Conservation (phyloP, 92 coral and sea anemone genomes). For the Heteractis magnifica region DNA sequence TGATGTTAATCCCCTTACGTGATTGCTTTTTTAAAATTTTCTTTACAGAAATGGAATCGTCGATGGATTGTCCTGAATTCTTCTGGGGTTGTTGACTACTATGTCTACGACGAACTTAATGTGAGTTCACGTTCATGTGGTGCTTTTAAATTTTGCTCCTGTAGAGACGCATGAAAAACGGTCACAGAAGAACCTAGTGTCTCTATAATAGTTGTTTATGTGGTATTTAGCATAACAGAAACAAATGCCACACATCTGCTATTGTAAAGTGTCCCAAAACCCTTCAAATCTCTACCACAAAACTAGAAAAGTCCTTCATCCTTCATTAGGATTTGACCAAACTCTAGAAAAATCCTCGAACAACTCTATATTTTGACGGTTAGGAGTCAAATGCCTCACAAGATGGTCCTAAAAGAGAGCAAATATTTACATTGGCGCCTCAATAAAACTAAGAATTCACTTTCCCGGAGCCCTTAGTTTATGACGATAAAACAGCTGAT, state of each 20-base stretch:
- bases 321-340: neutral
- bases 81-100: slow-evolving; percentile 81
- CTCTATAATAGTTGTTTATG: neutral
- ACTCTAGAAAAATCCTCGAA: neutral
- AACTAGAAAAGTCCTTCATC: neutral
- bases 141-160: neutral
- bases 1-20: neutral
- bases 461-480: neutral
- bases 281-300: neutral
- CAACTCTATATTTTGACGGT: slow-evolving; percentile 13
- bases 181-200: neutral
- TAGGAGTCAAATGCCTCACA: slow-evolving; percentile 28
- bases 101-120: slow-evolving; percentile 56
- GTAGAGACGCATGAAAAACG: neutral
- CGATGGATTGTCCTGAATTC: slow-evolving; percentile 93
- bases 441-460: slow-evolving; percentile 32
- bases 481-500: neutral
- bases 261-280: neutral
- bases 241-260: neutral
- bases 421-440: slow-evolving; percentile 47
- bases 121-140: slow-evolving; percentile 48
- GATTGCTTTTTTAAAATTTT: neutral
- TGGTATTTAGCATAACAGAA: neutral
- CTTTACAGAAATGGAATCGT: slow-evolving; percentile 83
- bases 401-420: slow-evolving; percentile 25